Base-by-base conservation (phyloP, 2,888 invertebrate genomes). In the Leptogaster cylindrica region DNA sequence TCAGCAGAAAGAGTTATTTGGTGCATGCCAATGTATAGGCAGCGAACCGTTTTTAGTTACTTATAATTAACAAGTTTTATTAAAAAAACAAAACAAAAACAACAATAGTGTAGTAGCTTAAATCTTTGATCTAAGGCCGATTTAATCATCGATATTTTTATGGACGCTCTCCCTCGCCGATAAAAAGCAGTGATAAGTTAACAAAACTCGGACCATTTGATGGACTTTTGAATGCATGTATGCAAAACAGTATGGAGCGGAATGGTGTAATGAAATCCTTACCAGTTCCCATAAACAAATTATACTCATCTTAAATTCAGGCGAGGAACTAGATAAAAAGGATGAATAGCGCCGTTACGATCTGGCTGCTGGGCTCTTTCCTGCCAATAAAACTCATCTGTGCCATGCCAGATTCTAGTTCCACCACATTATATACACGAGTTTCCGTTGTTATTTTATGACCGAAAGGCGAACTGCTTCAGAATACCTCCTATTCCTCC, bases 341-440 rank as follows among this genome's bases (percentile, higher is more conserved):
- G 28, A 16, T 44, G 44, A 61, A 61, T 28, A 61, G 44, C 25
- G 27, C 61, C 18, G 16, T 33, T 33, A 36, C 55, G 25, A 10
- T 23, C 46, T 25, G 23, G 7, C 8, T 14, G 20, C n/a, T 16
- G 16, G 50, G 27, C 36, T 25, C 41, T 39, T 58, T 18, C 41
- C 16, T 58, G 41, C 25, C 58, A 39, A 58, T 58, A 58, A 58
- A 58, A 58, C 58, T 58, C 58, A 58, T 39, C 58, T 58, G 41
- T 41, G 39, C 41, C 39, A 41, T 36, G 36, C 39, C 58, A 23
- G 58, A 23, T 58, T 58, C 58, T 58, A 36, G 36, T 58, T 58
- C 39, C 58, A 58, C 36, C 41, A 58, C 52, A 52, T 52, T 52
- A 52, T 52, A 33, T 52, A 52, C 52, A 52, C 33, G 52, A 31